Conservation (phyloP, 2,888 invertebrate species). For the Rotaria macrura region DNA sequence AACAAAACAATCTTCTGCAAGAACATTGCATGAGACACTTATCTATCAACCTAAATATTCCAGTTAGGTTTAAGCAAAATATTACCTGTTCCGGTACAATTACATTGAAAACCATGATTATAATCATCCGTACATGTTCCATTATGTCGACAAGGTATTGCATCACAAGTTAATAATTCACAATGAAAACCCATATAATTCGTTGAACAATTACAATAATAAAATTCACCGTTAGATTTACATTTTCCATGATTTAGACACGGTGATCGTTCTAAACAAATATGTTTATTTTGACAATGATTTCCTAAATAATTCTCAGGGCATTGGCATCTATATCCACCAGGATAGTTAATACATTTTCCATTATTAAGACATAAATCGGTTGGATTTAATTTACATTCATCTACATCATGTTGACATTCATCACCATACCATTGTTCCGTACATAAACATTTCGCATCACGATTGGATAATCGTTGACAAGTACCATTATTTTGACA, state of each 20-base stretch:
- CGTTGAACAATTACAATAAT: background rate
- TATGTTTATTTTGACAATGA: constrained; percentile 24
- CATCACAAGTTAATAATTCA: constrained; percentile 25
- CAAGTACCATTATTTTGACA: constrained; percentile 14
- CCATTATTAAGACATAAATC: constrained; percentile 69
- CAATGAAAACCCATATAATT: constrained; percentile 14
- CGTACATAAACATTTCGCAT: constrained; percentile 34
- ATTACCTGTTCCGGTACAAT: constrained; percentile 41
- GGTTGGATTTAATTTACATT: constrained; percentile 36
- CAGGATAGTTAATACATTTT: constrained; percentile 61
- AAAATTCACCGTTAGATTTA: background rate
- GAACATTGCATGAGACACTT: too few relatives aligned
- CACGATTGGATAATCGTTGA: background rate
- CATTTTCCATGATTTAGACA: constrained; percentile 15
- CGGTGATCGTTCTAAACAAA: constrained; percentile 11
- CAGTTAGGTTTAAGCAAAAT: too few relatives aligned
- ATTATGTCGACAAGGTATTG: constrained; percentile 26
- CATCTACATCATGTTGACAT: constrained; percentile 40
- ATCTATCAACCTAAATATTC: too few relatives aligned
- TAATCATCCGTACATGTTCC: constrained; percentile 35
- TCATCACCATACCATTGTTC: constrained; percentile 57
- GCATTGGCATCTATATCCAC: constrained; percentile 50
- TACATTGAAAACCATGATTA: constrained; percentile 38
- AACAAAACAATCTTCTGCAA: too few relatives aligned
- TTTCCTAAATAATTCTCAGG: constrained; percentile 18